Percentiles rank a stretch among this genome's conserved stretches.
Evolutionary conservation across 1,140 invertebrate species (phyloP).

Genomic region (Phortica variegata): DNA sequence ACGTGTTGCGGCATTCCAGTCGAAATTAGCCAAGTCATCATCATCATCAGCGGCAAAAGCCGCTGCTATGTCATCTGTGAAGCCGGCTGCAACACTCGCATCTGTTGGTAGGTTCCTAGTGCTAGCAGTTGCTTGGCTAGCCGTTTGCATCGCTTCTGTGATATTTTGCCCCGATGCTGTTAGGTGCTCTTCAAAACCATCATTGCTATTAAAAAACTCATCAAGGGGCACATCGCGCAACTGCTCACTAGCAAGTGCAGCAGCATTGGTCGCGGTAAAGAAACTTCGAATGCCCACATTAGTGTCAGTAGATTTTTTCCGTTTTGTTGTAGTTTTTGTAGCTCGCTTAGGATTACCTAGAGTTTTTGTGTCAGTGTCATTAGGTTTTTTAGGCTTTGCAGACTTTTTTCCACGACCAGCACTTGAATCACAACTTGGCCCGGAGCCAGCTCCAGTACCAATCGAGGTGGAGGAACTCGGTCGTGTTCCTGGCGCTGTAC

Average conservation of each 20-base stretch:
- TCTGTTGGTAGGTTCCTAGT: not conserved
- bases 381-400: constrained; percentile 1
- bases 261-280: constrained; percentile 8
- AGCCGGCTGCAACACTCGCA: not conserved
- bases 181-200: constrained; percentile 45
- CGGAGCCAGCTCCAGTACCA: constrained; percentile 16
- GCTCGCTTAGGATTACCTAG: not conserved
- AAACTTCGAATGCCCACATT: constrained; percentile 25
- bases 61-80: constrained; percentile 36
- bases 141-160: constrained; percentile 16
- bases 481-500: constrained; percentile 20
- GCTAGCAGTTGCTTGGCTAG: too few relatives aligned
- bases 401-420: not conserved
- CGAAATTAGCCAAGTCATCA: constrained; percentile 28
- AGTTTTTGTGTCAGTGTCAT: not conserved
- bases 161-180: constrained; percentile 7
- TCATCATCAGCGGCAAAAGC: constrained; percentile 43
- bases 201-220: constrained; percentile 45
- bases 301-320: constrained; percentile 2
- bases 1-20: not conserved
- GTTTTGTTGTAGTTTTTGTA: constrained; percentile 8
- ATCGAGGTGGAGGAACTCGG: constrained; percentile 14
- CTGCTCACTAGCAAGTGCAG: not conserved
- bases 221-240: constrained; percentile 11
- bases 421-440: not conserved